Conservation (phyloP, 1,140 invertebrate species). For the Drosophila ogumai region DNA sequence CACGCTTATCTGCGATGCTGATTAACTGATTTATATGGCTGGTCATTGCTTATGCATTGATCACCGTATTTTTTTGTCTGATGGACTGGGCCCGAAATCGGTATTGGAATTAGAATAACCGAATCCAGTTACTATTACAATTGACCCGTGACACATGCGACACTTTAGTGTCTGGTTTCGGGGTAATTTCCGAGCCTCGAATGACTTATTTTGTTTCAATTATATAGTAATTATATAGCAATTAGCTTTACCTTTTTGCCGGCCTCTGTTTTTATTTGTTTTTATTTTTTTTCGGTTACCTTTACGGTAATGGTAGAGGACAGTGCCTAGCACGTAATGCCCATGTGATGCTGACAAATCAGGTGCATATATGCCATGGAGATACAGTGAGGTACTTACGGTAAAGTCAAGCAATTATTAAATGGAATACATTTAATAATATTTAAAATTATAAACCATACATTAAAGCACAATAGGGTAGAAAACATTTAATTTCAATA, state of each 20-base stretch:
- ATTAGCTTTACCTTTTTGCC: conserved; percentile 59
- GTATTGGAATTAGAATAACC: conserved; percentile 23
- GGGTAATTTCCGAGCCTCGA: conserved; percentile 57
- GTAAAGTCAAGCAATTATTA: background rate
- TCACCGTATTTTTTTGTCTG: conserved; percentile 48
- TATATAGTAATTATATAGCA: conserved; percentile 73
- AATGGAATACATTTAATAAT: no score
- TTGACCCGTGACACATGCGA: conserved; percentile 57
- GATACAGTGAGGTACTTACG: conserved; percentile 9
- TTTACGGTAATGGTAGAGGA: conserved; percentile 29
- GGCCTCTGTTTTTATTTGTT: conserved; percentile 20
- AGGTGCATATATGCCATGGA: conserved; percentile 5
- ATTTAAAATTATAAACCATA: no score
- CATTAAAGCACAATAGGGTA: background rate
- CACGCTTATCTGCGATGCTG: conserved; percentile 73
- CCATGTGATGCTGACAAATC: conserved; percentile 59
- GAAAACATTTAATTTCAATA: background rate
- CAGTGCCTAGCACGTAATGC: conserved; percentile 25
- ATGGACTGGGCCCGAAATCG: conserved; percentile 25
- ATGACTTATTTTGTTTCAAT: conserved; percentile 58
- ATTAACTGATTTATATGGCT: conserved; percentile 79
- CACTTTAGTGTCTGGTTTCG: conserved; percentile 32
- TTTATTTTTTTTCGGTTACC: background rate
- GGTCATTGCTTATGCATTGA: conserved; percentile 81
- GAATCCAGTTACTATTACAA: conserved; percentile 40